These are phyloP conservation scores for Muraenolepis orangiensis DNA, from an alignment of 2,797 vertebrate species.

Conservation along the genomic window DNA sequence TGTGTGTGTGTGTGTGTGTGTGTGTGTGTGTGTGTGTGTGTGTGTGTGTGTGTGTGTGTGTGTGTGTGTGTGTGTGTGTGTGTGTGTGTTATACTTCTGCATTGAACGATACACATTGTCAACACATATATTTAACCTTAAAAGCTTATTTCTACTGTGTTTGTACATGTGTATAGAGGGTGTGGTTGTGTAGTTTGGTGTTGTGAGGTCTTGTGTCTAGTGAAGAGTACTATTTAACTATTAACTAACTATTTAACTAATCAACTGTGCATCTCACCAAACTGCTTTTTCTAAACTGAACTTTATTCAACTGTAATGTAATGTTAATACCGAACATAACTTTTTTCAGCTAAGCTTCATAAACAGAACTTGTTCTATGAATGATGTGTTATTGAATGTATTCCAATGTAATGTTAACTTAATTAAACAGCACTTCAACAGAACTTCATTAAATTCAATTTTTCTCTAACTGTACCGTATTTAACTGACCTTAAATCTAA, in stretches of 20 bases:
- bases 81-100: not conserved
- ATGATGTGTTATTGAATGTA: not conserved
- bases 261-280: not conserved
- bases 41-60: constrained; percentile 3
- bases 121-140: not conserved
- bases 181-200: not conserved
- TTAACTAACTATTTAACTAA: not conserved
- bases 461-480: not conserved
- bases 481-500: not conserved
- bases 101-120: constrained; percentile 1
- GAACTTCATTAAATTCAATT: not conserved
- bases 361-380: too few species aligned
- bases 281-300: too few species aligned
- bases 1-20: not conserved
- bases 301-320: too few species aligned
- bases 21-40: not conserved
- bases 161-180: not conserved
- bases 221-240: not conserved
- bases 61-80: not conserved
- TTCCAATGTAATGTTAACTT: not conserved
- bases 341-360: not conserved
- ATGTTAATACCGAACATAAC: not conserved
- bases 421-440: not conserved
- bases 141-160: not conserved
- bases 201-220: not conserved